These are phyloP conservation scores for Prenolepis imparis DNA, from an alignment of 2,888 invertebrate species.

Conservation along the genomic window DNA sequence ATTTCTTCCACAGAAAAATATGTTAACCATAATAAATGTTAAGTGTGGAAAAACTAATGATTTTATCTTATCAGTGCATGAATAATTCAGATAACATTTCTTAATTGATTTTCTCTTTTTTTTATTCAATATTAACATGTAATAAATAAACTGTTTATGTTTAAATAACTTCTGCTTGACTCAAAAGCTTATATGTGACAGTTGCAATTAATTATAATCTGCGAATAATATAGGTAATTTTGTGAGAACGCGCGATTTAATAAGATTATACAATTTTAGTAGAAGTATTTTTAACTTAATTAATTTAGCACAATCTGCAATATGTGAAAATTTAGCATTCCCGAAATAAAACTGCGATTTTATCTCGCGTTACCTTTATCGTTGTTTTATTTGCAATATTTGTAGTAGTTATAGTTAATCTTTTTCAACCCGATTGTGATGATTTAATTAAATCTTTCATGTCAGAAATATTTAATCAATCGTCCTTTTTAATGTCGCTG, in stretches of 20 bases:
- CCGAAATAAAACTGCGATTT: neutral
- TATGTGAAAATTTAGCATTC: slow-evolving; percentile 1
- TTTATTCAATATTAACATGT: neutral
- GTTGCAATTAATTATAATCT: neutral
- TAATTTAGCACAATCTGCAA: slow-evolving; percentile 4
- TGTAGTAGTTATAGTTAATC: slow-evolving; percentile 1
- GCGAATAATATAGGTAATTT: neutral
- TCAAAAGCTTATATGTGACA: neutral
- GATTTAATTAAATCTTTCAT: slow-evolving; percentile 6
- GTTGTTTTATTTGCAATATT: neutral
- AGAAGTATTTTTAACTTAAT: slow-evolving; percentile 9
- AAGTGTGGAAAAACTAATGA: neutral
- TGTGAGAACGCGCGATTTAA: slow-evolving; percentile 5
- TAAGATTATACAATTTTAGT: neutral
- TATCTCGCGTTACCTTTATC: slow-evolving; percentile 1
- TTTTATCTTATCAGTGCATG: neutral
- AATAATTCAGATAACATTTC: neutral
- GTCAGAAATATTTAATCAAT: neutral
- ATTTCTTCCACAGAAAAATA: neutral
- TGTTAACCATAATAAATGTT: neutral
- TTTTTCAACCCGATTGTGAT: slow-evolving; percentile 11
- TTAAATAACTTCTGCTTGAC: neutral
- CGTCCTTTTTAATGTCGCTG: neutral
- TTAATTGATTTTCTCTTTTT: neutral
- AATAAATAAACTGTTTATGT: slow-evolving; percentile 10